Conservation (phyloP, 2,888 invertebrate genomes). For the Linnaemya vulpina region DNA sequence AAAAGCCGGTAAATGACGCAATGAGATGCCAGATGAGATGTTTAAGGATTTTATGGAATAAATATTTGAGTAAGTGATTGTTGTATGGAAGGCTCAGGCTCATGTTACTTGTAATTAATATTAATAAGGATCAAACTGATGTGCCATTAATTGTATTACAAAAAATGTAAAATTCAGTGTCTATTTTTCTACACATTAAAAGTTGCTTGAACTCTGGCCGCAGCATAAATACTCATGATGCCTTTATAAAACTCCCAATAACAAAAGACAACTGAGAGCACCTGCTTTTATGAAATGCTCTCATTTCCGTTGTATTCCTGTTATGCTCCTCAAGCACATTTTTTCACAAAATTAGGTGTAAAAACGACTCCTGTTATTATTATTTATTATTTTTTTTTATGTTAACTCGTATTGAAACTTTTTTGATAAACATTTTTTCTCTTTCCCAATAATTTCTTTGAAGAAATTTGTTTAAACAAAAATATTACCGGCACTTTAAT, state of each 20-base stretch:
- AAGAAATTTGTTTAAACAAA: slow-evolving; percentile 24
- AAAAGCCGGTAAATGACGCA: slow-evolving; percentile 49
- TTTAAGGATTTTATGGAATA: background rate
- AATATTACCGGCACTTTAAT: background rate
- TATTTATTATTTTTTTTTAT: background rate
- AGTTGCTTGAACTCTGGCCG: slow-evolving; percentile 13
- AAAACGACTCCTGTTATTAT: slow-evolving; percentile 52
- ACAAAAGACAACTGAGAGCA: background rate
- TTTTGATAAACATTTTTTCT: background rate
- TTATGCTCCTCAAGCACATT: slow-evolving; percentile 5
- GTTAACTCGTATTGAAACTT: background rate
- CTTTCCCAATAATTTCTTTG: slow-evolving; percentile 18
- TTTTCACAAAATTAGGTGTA: slow-evolving; percentile 27
- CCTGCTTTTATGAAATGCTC: background rate
- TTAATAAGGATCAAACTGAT: background rate
- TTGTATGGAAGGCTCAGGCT: background rate
- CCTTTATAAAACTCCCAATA: background rate
- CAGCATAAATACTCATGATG: background rate
- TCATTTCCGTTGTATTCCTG: slow-evolving; percentile 8
- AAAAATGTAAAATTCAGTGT: too few species aligned
- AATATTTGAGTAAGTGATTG: background rate
- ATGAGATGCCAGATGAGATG: slow-evolving; percentile 22
- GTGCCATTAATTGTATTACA: background rate
- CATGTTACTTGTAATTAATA: background rate
- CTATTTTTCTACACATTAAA: too few species aligned